Conservation (phyloP, 1,140 invertebrate genomes). For the Aphelinus certus region DNA sequence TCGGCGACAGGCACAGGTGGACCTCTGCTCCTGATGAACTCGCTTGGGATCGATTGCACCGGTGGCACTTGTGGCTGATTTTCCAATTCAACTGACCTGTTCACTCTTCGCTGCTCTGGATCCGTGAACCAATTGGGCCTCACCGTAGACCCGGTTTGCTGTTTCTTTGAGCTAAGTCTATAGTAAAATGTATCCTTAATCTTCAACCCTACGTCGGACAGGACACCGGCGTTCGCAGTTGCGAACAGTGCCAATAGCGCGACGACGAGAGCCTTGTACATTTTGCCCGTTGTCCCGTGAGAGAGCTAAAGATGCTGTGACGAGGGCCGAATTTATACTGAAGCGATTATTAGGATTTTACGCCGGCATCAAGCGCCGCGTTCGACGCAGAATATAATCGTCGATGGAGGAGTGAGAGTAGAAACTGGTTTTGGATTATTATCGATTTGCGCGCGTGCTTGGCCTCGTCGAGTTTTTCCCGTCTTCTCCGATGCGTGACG, state of each 20-base stretch:
- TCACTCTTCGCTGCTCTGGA: too few species aligned
- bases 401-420: not conserved
- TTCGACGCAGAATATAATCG: too few species aligned
- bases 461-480: not conserved
- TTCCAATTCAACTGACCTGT: too few species aligned
- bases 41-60: too few species aligned
- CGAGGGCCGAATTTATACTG: slow-evolving; percentile 20
- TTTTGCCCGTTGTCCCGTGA: not conserved
- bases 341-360: slow-evolving; percentile 34
- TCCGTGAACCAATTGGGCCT: too few species aligned
- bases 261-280: not conserved
- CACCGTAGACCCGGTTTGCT: too few species aligned
- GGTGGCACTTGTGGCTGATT: too few species aligned
- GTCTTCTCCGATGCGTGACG: not conserved
- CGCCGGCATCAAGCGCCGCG: slow-evolving; percentile 18
- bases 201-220: not conserved
- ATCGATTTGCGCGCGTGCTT: not conserved
- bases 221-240: not conserved
- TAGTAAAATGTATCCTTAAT: not conserved
- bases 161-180: not conserved
- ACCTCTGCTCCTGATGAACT: too few species aligned
- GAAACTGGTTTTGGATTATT: slow-evolving; percentile 18
- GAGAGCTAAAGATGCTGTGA: too few species aligned
- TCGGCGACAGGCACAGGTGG: not conserved
- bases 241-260: not conserved